A percentile compares a stretch with the other conserved stretches of the same genome.
Evolutionary conservation across 2,797 vertebrate species (phyloP).

Genomic region (Syngnathus acus): DNA sequence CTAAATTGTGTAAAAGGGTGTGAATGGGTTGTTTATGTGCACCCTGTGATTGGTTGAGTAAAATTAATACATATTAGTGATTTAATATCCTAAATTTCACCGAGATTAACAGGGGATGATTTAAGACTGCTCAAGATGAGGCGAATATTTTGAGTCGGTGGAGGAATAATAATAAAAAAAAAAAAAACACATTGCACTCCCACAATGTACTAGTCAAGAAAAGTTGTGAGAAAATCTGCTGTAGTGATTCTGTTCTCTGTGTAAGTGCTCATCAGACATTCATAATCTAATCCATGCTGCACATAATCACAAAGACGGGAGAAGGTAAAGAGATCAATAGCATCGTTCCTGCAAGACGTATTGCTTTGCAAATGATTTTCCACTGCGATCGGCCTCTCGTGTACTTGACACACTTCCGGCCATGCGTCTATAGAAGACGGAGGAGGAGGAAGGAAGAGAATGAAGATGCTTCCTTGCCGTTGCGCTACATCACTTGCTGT

Average conservation of each 20-base stretch:
- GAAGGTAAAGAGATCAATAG: conserved; percentile 61
- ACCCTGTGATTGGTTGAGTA: too few relatives aligned
- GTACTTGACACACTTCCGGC: conserved; percentile 50
- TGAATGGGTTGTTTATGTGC: too few relatives aligned
- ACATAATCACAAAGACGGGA: conserved; percentile 65
- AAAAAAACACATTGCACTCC: too few relatives aligned
- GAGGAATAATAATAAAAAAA: too few relatives aligned
- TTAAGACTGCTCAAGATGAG: not conserved
- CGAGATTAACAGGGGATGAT: too few relatives aligned
- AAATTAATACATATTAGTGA: too few relatives aligned
- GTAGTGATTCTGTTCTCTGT: conserved; percentile 20
- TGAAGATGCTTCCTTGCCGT: conserved; percentile 1
- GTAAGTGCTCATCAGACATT: conserved; percentile 46
- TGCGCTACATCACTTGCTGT: conserved; percentile 14
- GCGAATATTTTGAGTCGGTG: not conserved
- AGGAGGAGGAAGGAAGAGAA: conserved; percentile 14
- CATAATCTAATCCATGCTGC: conserved; percentile 52
- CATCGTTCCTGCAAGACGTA: conserved; percentile 61
- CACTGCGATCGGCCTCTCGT: conserved; percentile 57
- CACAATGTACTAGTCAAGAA: not conserved
- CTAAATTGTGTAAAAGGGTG: too few relatives aligned
- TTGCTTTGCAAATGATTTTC: conserved; percentile 66
- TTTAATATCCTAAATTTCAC: too few relatives aligned
- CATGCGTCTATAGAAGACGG: conserved; percentile 19
- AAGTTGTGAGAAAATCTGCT: conserved; percentile 11